Base-by-base conservation (phyloP, 2,113 vertebrate species). In the Chloropsis cyanopogon region DNA sequence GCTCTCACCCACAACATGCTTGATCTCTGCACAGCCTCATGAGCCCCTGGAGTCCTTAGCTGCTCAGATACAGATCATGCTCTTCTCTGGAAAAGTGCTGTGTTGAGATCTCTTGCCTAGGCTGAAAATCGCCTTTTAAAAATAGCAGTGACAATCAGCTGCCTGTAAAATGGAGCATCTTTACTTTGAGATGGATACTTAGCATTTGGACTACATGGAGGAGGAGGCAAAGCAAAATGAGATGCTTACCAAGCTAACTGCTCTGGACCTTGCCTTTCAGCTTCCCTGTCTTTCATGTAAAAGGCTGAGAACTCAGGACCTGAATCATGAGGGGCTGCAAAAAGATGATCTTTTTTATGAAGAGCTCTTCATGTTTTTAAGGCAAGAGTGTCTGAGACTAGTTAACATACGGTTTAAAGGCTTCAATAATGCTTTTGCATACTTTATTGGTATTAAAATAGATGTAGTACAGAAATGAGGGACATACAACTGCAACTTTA, bases 1-100 rank as follows among this genome's bases (percentile, higher is more conserved):
- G 20, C 16, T 35, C 15, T 46, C 1, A 1, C 22, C 4, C 42
- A 12, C 20, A 29, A 3, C 0, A 1, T 8, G 3, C 20, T 80
- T 39, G 6, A 8, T 60, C 20, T 28, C 64, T 64, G 15, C 9
- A 24, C 50, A 59, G n/a, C 50, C 33, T 70, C 2, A 0, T 4
- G 5, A 42, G 37, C 25, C 25, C n/a, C 9, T 2, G 37, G 28
- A 29, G 31, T 4, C 56, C 42, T 44, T 14, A 14, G 31, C 54
- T 66, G 44, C 39, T 63, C 29, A 25, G 28, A 15, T 4, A 28
- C 21, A 35, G 71, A n/a, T 53, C 22, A 21, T 0, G 1, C 6
- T 65, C 23, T 31, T 25, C 35, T 42, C 66, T 33, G 42, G n/a
- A 42, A 59, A 82, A 77, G 9, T 4, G 28, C 3, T 33, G 11